Percentiles rank a stretch among this genome's conserved stretches.
These are phyloP conservation scores for Drosophila subobscura DNA, from an alignment of 1,140 invertebrate species.

Conservation along the genomic window DNA sequence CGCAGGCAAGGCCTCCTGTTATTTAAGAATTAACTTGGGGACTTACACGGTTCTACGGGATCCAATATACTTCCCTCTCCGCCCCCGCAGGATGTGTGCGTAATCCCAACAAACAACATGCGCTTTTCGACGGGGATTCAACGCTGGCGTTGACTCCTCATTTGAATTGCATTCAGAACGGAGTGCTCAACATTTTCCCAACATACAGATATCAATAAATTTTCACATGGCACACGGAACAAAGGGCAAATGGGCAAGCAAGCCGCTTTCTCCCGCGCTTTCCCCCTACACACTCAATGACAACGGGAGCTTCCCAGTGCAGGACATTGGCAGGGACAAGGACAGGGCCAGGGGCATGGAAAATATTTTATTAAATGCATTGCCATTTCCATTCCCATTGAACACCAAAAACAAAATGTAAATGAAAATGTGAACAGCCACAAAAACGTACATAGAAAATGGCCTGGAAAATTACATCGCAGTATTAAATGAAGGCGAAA, in stretches of 20 bases:
- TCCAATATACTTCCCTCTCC: background rate
- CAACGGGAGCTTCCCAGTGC: slow-evolving; percentile 11
- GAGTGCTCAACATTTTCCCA: slow-evolving; percentile 68
- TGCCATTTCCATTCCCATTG: slow-evolving; percentile 22
- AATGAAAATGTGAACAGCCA: slow-evolving; percentile 29
- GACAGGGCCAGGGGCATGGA: slow-evolving; percentile 15
- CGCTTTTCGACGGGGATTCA: slow-evolving; percentile 18
- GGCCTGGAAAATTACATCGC: slow-evolving; percentile 34
- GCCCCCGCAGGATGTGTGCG: background rate
- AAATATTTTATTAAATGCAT: slow-evolving; percentile 63
- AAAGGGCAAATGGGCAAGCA: slow-evolving; percentile 51
- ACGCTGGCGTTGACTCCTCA: slow-evolving; percentile 43
- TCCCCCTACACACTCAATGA: slow-evolving; percentile 14
- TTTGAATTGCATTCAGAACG: slow-evolving; percentile 69
- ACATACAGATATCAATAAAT: slow-evolving; percentile 58
- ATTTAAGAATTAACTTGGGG: slow-evolving; percentile 70
- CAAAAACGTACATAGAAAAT: slow-evolving; percentile 9
- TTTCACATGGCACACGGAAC: slow-evolving; percentile 58
- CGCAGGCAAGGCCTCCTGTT: slow-evolving; percentile 36
- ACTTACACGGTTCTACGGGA: slow-evolving; percentile 42
- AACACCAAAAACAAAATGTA: slow-evolving; percentile 30
- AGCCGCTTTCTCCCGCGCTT: slow-evolving; percentile 32
- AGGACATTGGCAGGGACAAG: slow-evolving; percentile 19
- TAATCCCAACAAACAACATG: slow-evolving; percentile 32
- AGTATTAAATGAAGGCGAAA: slow-evolving; percentile 15